These are phyloP conservation scores for Sturnus vulgaris DNA, from an alignment of 2,113 vertebrate species.

Conservation along the genomic window DNA sequence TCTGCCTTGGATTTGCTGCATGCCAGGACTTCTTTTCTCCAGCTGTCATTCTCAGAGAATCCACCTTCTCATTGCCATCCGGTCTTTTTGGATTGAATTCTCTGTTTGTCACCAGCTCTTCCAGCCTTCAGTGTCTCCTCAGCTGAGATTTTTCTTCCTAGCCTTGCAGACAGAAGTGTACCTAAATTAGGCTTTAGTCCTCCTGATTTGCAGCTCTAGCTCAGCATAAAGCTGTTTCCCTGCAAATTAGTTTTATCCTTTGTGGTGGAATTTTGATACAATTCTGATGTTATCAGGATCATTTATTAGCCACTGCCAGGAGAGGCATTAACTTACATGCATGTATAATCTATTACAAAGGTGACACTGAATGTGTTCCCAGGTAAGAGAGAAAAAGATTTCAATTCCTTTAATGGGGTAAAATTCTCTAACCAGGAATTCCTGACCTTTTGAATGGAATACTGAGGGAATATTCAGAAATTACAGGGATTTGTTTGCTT, in stretches of 20 bases:
- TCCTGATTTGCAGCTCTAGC: background rate
- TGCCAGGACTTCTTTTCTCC: conserved; percentile 7
- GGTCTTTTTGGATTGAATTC: background rate
- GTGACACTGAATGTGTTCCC: background rate
- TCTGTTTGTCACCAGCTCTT: conserved; percentile 6
- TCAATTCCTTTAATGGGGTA: background rate
- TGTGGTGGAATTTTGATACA: background rate
- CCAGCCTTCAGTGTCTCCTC: background rate
- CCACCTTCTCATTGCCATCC: background rate
- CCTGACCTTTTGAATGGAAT: background rate
- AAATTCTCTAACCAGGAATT: background rate
- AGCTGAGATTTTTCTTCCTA: background rate
- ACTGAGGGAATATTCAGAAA: background rate
- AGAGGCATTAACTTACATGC: background rate
- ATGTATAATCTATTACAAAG: background rate
- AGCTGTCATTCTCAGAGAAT: conserved; percentile 12
- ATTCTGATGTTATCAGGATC: background rate
- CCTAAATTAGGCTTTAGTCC: background rate
- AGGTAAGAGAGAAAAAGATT: background rate
- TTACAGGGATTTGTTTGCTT: background rate
- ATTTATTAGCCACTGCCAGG: background rate
- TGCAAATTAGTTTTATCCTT: background rate
- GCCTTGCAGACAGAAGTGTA: background rate
- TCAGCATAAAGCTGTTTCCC: background rate
- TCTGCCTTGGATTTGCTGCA: conserved; percentile 12